These are phyloP conservation scores for Heliconius sara DNA, from an alignment of 2,888 invertebrate genomes.

Conservation along the genomic window DNA sequence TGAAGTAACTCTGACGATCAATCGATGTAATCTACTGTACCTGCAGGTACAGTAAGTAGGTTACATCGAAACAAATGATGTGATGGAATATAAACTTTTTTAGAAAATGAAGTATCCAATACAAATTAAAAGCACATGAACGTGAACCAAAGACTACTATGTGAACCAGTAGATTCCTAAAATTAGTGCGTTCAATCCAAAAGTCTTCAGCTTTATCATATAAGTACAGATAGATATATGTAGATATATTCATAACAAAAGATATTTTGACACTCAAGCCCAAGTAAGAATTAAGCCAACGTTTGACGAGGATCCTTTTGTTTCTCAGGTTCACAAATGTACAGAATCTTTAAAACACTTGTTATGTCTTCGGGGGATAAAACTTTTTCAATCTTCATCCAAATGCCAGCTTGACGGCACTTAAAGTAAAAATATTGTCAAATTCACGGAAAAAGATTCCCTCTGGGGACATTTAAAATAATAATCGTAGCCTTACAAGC, in stretches of 20 bases:
- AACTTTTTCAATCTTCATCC: conserved; percentile 79
- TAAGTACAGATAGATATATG: too few species aligned
- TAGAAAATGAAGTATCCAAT: neutral
- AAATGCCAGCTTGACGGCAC: conserved; percentile 63
- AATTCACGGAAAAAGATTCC: conserved; percentile 52
- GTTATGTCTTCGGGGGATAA: conserved; percentile 62
- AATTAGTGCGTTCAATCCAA: neutral
- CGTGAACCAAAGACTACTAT: neutral
- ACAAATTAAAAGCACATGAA: neutral
- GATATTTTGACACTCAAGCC: neutral
- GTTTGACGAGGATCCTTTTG: conserved; percentile 4
- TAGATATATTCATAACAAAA: too few species aligned
- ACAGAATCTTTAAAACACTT: conserved; percentile 58
- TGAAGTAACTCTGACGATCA: neutral
- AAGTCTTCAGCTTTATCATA: neutral
- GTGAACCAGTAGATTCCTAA: neutral
- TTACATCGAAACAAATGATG: neutral
- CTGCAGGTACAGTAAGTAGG: neutral
- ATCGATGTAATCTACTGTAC: too few species aligned
- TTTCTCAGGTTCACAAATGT: conserved; percentile 41
- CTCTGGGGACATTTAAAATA: conserved; percentile 51
- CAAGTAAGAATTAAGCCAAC: conserved; percentile 12
- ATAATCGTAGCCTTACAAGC: conserved; percentile 35
- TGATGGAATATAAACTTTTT: too few species aligned
- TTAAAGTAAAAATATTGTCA: conserved; percentile 63